phyloP scores from a whole-genome alignment of 2,888 invertebrate species.

The Drosophila nr. perissopoda region DNA sequence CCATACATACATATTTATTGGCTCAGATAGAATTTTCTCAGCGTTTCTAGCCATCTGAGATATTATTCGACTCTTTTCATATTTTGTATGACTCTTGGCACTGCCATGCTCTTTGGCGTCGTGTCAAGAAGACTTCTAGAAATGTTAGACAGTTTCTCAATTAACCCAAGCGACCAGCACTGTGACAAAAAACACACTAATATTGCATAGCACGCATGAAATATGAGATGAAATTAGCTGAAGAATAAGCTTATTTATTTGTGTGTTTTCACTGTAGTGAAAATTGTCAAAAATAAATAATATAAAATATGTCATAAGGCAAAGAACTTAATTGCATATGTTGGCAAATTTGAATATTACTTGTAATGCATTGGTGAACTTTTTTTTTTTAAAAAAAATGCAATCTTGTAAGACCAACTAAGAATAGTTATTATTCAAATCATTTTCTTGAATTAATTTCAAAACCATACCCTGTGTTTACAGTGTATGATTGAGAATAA shows the following conservation, averaged over 20 bases:
- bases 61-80: slow-evolving; percentile 55
- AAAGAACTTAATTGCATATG: not conserved
- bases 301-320: not conserved
- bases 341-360: not conserved
- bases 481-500: slow-evolving; percentile 29
- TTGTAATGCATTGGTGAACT: not conserved
- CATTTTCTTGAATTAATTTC: not conserved
- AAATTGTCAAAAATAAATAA: not conserved
- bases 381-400: not conserved
- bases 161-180: slow-evolving; percentile 28
- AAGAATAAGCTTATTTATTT: not conserved
- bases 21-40: not conserved
- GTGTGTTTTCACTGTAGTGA: not conserved
- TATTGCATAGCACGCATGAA: not conserved
- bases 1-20: not conserved
- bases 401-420: not conserved
- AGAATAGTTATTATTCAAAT: no score
- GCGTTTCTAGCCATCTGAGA: slow-evolving; percentile 21
- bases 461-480: not conserved
- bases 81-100: slow-evolving; percentile 45
- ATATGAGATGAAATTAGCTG: not conserved
- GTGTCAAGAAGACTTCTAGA: slow-evolving; percentile 68
- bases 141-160: slow-evolving; percentile 31
- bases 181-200: slow-evolving; percentile 8
- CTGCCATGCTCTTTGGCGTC: slow-evolving; percentile 73